Evolutionary conservation across 1,140 invertebrate species (phyloP).

Genomic region (Helicorthomorpha holstii): DNA sequence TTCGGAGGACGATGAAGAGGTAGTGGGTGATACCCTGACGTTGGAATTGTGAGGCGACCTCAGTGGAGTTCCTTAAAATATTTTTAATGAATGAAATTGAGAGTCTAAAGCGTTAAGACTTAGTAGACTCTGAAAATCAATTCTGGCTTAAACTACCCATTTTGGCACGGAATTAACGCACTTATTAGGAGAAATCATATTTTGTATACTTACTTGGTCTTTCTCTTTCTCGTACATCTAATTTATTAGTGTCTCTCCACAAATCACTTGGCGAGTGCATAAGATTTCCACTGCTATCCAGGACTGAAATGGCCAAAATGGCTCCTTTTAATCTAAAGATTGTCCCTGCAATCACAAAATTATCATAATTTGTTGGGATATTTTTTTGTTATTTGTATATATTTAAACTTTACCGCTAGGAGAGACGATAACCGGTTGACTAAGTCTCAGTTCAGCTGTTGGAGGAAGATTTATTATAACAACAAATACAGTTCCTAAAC

Average conservation of each 20-base stretch:
- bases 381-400: no score
- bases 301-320: conserved; percentile 82
- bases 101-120: no score
- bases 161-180: no score
- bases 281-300: conserved; percentile 78
- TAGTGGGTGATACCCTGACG: conserved; percentile 56
- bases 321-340: conserved; percentile 87
- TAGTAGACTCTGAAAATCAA: no score
- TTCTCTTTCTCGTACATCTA: conserved; percentile 37
- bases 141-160: no score
- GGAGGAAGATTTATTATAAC: conserved; percentile 73
- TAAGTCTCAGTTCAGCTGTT: conserved; percentile 44
- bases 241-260: conserved; percentile 55
- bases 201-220: conserved; percentile 47
- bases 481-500: conserved; percentile 81
- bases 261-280: conserved; percentile 67
- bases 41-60: conserved; percentile 33
- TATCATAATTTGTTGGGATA: not conserved
- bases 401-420: conserved; percentile 54
- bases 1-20: conserved; percentile 31
- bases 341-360: conserved; percentile 42
- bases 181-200: no score
- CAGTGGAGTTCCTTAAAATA: conserved; percentile 36
- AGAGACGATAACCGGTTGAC: conserved; percentile 75
- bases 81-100: not conserved